Base-by-base conservation (phyloP, 2,888 invertebrate genomes). In the Automeris io region DNA sequence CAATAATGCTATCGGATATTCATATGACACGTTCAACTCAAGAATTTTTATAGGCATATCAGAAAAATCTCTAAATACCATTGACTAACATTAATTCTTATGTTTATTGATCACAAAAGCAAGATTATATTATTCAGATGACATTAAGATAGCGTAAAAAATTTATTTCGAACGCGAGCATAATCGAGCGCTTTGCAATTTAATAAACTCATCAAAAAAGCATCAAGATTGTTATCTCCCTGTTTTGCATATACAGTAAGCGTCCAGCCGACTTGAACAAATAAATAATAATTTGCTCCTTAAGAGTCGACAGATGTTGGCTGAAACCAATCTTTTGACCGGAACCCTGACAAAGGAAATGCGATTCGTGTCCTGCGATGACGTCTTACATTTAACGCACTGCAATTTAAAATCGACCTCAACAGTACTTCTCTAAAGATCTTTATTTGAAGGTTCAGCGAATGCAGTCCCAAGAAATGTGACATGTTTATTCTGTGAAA, bases 401-500 rank as follows among this genome's bases (percentile, higher is more conserved):
- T 29, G 4, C 5, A 29, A 16, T 16, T 33, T 12, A 40, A 50
- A 50, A 29, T 18, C 31, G 40, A 52, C 56, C 47, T 44, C 52
- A 43, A 19, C 8, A 7, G 1, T 32, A 5, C n/a, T 13, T n/a
- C 0, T 6, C 35, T 54, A 65, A 43, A 53, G 57, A 43, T 33
- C 23, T 42, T 35, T 53, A 52, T 58, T 24, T 29, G 23, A 37
- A 37, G 24, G 12, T n/a, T 3, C 18, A n/a, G 19, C 2, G 19
- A 41, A n/a, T 55, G 54, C 50, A 53, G 35, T 46, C 42, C 47
- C 49, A 57, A 60, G 56, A 56, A 57, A 51, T 69, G 63, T 64
- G 78, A 75, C 72, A 74, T 81, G 75, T 86, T 85, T 83, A 77
- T 79, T 80, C 80, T 80, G 72, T 72, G 55, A 82, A 83, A 83